A percentile compares a stretch with the other conserved stretches of the same genome.
Evolutionary conservation across 2,888 invertebrate genomes (phyloP).

Genomic region (Conops quadrifasciatus): DNA sequence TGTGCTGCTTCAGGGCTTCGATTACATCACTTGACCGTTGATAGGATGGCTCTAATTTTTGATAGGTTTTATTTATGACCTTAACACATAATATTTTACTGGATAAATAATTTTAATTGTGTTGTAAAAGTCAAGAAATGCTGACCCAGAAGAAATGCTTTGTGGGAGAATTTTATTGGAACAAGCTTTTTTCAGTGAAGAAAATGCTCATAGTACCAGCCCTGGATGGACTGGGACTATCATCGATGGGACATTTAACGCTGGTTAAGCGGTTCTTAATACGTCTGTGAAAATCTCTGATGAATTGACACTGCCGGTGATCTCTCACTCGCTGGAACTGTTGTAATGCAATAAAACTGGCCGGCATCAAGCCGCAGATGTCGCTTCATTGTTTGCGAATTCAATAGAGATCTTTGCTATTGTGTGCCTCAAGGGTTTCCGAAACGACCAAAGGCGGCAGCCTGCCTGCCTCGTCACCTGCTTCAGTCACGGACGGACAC

Average conservation of each 20-base stretch:
- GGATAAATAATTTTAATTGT: neutral
- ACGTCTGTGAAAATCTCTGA: no score
- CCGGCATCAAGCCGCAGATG: no score
- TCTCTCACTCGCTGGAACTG: no score
- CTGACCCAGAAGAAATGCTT: neutral
- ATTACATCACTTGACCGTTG: neutral
- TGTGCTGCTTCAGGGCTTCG: neutral
- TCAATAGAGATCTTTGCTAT: neutral
- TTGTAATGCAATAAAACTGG: no score
- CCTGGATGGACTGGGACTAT: no score
- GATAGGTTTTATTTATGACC: neutral
- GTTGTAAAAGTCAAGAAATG: neutral
- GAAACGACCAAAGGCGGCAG: neutral
- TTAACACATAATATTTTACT: neutral
- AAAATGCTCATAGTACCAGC: no score
- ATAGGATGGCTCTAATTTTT: neutral
- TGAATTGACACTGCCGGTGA: no score
- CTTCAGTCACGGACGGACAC: neutral
- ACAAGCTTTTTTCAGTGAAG: no score
- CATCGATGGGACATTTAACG: no score
- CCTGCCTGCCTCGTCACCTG: constrained; percentile 10
- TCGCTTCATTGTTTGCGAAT: no score
- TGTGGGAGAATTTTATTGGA: no score
- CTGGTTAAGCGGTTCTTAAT: no score
- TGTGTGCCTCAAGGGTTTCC: neutral